Evolutionary conservation across 2,113 vertebrate species (phyloP), one percentile per base, ranked within the genome.

Genomic region (Tylochromis polylepis): DNA sequence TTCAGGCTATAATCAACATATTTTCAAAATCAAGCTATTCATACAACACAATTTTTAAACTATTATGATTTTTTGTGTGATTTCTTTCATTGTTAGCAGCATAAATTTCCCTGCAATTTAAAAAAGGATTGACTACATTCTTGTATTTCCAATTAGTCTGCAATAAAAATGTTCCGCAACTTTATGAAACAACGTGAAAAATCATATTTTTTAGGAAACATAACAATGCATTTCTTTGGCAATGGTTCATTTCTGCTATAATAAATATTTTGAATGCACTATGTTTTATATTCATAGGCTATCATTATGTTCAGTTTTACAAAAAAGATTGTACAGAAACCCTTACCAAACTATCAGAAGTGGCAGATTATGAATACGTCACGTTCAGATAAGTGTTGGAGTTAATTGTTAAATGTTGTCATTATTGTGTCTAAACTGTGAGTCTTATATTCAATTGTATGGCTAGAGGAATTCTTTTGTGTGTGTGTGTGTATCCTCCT

Each of bases 361-460:
- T 59, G 38, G 20, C 22, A 38, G 29, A 82, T 80, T 80, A 75
- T 38, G 72, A 81, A 36, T 16, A 79, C n/a, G 56, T 83, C 51
- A 87, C 51, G 86, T 83, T 86, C 31, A 83, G 70, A 80, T 51
- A 77, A n/a, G n/a, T n/a, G n/a, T n/a, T n/a, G n/a, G n/a, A n/a
- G n/a, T n/a, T n/a, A n/a, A n/a, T n/a, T n/a, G n/a, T n/a, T n/a
- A n/a, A n/a, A n/a, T n/a, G n/a, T n/a, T n/a, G n/a, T n/a, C n/a
- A n/a, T n/a, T n/a, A n/a, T n/a, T n/a, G n/a, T n/a, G n/a, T n/a
- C n/a, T n/a, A n/a, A n/a, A n/a, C n/a, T n/a, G n/a, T n/a, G n/a
- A n/a, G n/a, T n/a, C n/a, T n/a, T n/a, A n/a, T n/a, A n/a, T n/a
- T n/a, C n/a, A n/a, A n/a, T n/a, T n/a, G n/a, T n/a, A n/a, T n/a